These are phyloP conservation scores for Drosophila arizonae DNA, from an alignment of 1,140 invertebrate species.

Conservation along the genomic window DNA sequence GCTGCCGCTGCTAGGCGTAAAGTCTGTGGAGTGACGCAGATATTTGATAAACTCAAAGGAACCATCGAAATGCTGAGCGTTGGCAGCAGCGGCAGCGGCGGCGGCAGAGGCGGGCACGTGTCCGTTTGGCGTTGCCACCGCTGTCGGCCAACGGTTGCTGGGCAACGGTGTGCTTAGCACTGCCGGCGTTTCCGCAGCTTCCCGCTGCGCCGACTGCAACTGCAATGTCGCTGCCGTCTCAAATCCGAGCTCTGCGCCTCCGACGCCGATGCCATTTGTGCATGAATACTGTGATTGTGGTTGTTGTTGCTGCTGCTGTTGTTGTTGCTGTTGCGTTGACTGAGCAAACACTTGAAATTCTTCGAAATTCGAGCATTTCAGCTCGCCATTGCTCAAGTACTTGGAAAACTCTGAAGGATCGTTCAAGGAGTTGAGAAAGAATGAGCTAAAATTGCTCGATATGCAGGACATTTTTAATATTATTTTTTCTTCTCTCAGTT, in stretches of 20 bases:
- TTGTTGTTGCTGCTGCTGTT: conserved; percentile 56
- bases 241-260: conserved; percentile 21
- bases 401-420: conserved; percentile 83
- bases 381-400: conserved; percentile 82
- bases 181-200: conserved; percentile 35
- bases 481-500: conserved; percentile 3
- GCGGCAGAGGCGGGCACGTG: conserved; percentile 40
- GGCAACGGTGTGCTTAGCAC: conserved; percentile 4
- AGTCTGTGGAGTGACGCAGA: conserved; percentile 77
- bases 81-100: conserved; percentile 27
- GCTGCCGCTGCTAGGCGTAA: conserved; percentile 45
- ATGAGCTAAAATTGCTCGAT: conserved; percentile 82
- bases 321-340: conserved; percentile 50
- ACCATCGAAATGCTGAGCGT: conserved; percentile 78
- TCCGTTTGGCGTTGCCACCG: conserved; percentile 65
- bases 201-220: conserved; percentile 18
- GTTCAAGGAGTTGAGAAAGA: conserved; percentile 80
- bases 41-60: conserved; percentile 82
- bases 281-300: conserved; percentile 42
- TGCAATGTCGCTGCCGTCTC: conserved; percentile 17
- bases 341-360: conserved; percentile 81
- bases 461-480: conserved; percentile 80
- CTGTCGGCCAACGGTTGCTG: conserved; percentile 73
- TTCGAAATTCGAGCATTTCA: conserved; percentile 78
- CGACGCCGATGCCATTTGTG: conserved; percentile 26